These are phyloP conservation scores for Lasioglossum albipes DNA, from an alignment of 1,140 invertebrate species.

Conservation along the genomic window DNA sequence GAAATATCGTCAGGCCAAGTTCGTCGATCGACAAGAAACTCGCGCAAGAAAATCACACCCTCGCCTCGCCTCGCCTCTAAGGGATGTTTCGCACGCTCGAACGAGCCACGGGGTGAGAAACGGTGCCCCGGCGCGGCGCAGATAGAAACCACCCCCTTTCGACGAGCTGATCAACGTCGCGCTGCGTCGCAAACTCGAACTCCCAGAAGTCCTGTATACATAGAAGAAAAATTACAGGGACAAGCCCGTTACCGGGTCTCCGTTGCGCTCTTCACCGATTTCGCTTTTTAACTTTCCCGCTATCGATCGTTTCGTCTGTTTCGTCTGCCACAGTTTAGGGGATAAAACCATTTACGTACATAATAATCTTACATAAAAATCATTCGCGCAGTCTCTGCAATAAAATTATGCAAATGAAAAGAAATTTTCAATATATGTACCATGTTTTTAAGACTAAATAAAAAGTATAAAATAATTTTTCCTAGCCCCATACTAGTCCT, in stretches of 20 bases:
- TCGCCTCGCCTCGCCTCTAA: neutral
- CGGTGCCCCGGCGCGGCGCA: neutral
- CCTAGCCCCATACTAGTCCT: too few species aligned
- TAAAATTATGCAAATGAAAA: too few species aligned
- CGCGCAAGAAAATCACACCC: neutral
- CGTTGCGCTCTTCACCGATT: neutral
- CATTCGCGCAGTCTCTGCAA: too few species aligned
- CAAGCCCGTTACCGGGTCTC: neutral
- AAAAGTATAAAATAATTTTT: too few species aligned
- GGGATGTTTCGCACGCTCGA: conserved; percentile 7
- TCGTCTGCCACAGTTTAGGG: neutral
- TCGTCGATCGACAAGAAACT: neutral
- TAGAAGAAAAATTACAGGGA: conserved; percentile 6
- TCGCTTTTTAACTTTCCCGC: neutral
- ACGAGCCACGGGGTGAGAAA: conserved; percentile 1
- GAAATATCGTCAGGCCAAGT: neutral
- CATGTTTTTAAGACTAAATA: too few species aligned
- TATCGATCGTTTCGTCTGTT: neutral
- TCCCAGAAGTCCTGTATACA: conserved; percentile 4
- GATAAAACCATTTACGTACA: too few species aligned
- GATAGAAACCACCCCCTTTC: conserved; percentile 2
- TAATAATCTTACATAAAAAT: too few species aligned
- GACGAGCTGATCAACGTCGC: conserved; percentile 5
- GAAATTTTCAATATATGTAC: too few species aligned
- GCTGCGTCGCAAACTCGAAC: neutral